Percentiles rank a stretch among this genome's conserved stretches.
phyloP scores from a whole-genome alignment of 2,888 invertebrate genomes.

The Incurvaria masculella region DNA sequence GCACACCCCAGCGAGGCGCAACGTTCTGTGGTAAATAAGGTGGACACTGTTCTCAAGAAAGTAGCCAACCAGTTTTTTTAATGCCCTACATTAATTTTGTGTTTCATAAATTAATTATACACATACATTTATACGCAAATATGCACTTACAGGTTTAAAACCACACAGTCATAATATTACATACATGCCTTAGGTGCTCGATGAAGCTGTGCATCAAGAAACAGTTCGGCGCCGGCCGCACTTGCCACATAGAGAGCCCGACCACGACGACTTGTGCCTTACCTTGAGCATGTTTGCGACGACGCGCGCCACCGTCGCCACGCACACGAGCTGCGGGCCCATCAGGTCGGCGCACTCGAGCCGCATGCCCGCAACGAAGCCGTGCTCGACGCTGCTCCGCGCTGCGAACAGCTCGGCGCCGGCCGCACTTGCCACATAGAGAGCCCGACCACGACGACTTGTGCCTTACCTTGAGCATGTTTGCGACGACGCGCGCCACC shows the following conservation, averaged over 20 bases:
- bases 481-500: conserved; percentile 83
- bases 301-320: conserved; percentile 87
- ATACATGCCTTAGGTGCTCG: background rate
- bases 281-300: conserved; percentile 86
- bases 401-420: conserved; percentile 72
- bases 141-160: no score
- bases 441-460: conserved; percentile 75
- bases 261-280: background rate
- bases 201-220: no score
- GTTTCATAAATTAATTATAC: no score
- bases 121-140: no score
- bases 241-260: background rate
- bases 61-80: no score
- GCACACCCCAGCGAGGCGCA: no score
- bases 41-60: no score
- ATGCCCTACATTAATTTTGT: no score
- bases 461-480: conserved; percentile 69
- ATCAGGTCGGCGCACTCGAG: conserved; percentile 96
- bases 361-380: conserved; percentile 89
- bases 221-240: background rate
- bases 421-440: no score
- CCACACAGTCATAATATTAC: background rate
- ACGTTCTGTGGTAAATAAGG: no score
- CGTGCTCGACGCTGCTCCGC: conserved; percentile 74
- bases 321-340: conserved; percentile 95